phyloP scores from a whole-genome alignment of 2,113 vertebrate genomes.

The Myotis brandtii region DNA sequence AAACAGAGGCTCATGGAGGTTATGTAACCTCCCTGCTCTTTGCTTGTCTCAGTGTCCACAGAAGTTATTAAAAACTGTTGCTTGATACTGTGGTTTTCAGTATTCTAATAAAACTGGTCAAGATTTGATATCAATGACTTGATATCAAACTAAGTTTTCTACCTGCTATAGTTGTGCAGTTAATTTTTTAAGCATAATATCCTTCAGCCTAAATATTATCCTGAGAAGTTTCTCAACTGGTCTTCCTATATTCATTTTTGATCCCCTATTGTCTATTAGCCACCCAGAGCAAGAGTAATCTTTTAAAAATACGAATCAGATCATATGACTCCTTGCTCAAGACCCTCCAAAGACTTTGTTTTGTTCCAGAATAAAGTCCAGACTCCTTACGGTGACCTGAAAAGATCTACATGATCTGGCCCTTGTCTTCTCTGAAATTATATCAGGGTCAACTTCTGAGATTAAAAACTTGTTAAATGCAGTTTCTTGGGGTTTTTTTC shows the following conservation, averaged over 20 bases:
- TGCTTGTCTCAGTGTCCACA: not conserved
- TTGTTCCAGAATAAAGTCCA: not conserved
- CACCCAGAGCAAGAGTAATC: not conserved
- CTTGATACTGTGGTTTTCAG: not conserved
- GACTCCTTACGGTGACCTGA: not conserved
- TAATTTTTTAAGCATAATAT: slow-evolving; percentile 5
- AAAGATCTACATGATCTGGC: not conserved
- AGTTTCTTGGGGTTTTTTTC: slow-evolving; percentile 1
- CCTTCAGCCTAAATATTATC: slow-evolving; percentile 15
- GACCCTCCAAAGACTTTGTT: not conserved
- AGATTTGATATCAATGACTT: not conserved
- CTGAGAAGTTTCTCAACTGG: not conserved
- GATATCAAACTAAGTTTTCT: slow-evolving; percentile 14
- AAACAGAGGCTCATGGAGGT: not conserved
- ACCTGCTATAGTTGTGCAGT: not conserved
- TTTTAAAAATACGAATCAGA: slow-evolving; percentile 18
- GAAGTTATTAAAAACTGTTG: not conserved
- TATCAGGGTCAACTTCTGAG: not conserved
- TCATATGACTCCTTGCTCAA: not conserved
- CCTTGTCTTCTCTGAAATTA: slow-evolving; percentile 33
- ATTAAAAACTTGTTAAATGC: not conserved
- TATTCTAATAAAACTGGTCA: not conserved
- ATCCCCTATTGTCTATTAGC: not conserved
- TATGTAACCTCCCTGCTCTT: not conserved
- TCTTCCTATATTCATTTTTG: slow-evolving; percentile 23